Conservation (phyloP, 2,797 vertebrate species). For the Echiichthys vipera region DNA sequence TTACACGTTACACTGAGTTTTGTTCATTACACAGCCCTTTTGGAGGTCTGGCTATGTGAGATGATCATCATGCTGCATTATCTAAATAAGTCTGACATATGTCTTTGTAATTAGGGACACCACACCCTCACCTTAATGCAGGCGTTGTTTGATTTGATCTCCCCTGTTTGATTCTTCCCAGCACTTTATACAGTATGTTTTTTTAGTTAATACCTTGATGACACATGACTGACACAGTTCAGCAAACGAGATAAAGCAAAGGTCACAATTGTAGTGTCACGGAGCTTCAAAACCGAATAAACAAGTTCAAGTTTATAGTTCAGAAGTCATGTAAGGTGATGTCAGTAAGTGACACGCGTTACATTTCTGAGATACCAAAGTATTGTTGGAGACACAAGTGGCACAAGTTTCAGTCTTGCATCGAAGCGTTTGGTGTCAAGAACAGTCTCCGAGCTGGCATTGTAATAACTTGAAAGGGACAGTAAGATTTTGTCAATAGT, state of each 20-base stretch:
- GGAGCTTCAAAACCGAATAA: slow-evolving; percentile 14
- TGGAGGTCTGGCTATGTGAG: too few species aligned
- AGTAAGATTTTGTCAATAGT: too few species aligned
- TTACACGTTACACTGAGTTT: neutral
- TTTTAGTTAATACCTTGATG: neutral
- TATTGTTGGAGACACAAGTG: neutral
- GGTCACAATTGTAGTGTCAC: slow-evolving; percentile 1
- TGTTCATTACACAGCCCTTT: neutral
- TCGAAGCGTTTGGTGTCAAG: neutral
- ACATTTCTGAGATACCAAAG: neutral
- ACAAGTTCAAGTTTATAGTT: slow-evolving; percentile 28
- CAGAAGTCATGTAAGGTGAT: neutral
- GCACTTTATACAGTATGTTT: neutral
- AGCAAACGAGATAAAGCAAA: slow-evolving; percentile 28
- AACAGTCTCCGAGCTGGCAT: neutral
- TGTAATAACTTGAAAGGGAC: too few species aligned
- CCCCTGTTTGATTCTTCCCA: neutral
- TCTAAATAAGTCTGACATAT: too few species aligned
- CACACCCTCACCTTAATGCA: neutral
- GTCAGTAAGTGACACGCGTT: too few species aligned
- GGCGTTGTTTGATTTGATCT: neutral
- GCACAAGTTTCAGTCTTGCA: neutral
- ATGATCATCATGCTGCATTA: neutral
- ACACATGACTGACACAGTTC: neutral
- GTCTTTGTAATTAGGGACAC: neutral